A percentile compares a stretch with the other conserved stretches of the same genome.
Evolutionary conservation across 2,113 vertebrate species (phyloP).

Genomic region (Anhinga anhinga): DNA sequence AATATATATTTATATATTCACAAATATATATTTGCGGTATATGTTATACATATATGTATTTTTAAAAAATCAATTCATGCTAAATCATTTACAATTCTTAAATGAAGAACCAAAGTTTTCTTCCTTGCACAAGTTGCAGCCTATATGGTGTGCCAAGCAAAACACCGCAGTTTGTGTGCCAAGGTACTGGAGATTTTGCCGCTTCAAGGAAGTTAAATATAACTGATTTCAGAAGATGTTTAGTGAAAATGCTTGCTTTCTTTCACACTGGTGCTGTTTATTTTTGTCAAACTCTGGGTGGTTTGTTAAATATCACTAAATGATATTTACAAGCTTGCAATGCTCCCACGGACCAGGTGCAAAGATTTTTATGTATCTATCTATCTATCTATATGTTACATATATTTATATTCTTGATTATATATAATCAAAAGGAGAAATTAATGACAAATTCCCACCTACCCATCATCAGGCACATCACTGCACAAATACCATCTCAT

Average conservation of each 20-base stretch:
- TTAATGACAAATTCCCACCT: constrained; percentile 41
- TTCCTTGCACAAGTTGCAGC: background rate
- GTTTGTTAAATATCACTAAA: constrained; percentile 65
- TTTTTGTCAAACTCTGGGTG: constrained; percentile 37
- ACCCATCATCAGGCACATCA: background rate
- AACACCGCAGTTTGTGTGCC: background rate
- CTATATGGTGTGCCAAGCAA: background rate
- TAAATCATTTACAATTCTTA: background rate
- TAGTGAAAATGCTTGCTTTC: constrained; percentile 48
- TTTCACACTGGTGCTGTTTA: constrained; percentile 38
- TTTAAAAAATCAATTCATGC: background rate
- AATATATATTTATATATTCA: background rate
- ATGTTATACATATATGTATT: background rate
- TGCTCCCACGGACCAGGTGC: constrained; percentile 50
- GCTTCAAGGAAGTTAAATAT: constrained; percentile 23
- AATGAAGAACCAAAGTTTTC: background rate
- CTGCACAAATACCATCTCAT: background rate
- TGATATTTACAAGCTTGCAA: constrained; percentile 57
- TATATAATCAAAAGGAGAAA: constrained; percentile 13
- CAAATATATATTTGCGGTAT: background rate
- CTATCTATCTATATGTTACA: background rate
- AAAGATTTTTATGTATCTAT: background rate
- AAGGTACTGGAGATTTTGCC: background rate
- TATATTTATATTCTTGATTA: background rate
- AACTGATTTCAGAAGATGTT: constrained; percentile 43